These are phyloP conservation scores for Cyphomyrmex costatus DNA, from an alignment of 1,140 invertebrate genomes.

Conservation along the genomic window DNA sequence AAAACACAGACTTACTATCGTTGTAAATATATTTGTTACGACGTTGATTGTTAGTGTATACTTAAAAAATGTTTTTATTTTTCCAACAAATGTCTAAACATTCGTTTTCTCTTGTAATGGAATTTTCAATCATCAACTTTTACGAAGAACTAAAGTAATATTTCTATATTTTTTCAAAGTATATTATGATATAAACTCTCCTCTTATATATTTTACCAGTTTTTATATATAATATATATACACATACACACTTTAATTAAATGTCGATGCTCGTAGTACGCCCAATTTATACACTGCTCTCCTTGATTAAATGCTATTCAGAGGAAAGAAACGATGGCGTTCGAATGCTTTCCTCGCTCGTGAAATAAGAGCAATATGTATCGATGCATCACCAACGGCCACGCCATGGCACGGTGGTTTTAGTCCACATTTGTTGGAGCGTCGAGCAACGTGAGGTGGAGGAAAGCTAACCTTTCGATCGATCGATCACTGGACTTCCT, in stretches of 20 bases:
- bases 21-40: constrained; percentile 6
- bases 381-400: constrained; percentile 38
- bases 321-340: constrained; percentile 35
- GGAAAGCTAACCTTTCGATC: constrained; percentile 11
- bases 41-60: constrained; percentile 2
- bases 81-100: background rate
- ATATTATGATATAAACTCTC: constrained; percentile 7
- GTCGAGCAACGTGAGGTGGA: background rate
- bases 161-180: background rate
- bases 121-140: background rate
- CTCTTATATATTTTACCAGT: background rate
- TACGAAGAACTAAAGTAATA: background rate
- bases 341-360: constrained; percentile 29
- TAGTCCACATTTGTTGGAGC: constrained; percentile 23
- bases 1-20: constrained; percentile 9
- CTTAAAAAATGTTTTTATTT: constrained; percentile 23
- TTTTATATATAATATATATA: background rate
- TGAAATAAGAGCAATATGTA: constrained; percentile 46
- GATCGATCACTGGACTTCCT: constrained; percentile 22
- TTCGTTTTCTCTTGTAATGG: background rate
- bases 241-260: constrained; percentile 8
- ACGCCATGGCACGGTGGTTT: constrained; percentile 20
- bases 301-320: constrained; percentile 45
- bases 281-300: constrained; percentile 12
- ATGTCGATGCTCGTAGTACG: background rate